Evolutionary conservation across 2,888 invertebrate species (phyloP).

Genomic region (Volucella inflata): DNA sequence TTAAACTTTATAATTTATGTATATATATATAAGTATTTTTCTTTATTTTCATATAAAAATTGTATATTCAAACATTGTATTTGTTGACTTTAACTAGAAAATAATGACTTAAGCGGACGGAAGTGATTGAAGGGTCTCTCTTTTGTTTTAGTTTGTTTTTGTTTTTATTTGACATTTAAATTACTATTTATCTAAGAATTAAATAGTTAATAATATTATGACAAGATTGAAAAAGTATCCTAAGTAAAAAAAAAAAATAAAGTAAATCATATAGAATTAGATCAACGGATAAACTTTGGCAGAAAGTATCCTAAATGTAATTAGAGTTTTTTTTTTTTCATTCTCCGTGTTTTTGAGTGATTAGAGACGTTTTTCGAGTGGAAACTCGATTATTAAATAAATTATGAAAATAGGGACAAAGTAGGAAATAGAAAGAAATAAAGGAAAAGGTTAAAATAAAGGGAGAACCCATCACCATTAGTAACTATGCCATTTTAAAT

Average conservation of each 20-base stretch:
- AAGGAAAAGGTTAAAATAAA: background rate
- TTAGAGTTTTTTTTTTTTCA: constrained; percentile 19
- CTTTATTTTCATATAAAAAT: constrained; percentile 24
- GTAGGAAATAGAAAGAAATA: constrained; percentile 13
- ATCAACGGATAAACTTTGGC: constrained; percentile 73
- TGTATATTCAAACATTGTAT: constrained; percentile 20
- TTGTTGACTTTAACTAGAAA: constrained; percentile 54
- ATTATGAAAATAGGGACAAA: constrained; percentile 10
- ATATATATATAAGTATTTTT: constrained; percentile 1
- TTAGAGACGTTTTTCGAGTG: constrained; percentile 10
- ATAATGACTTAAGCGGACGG: constrained; percentile 75
- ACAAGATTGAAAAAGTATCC: constrained; percentile 77
- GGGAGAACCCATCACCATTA: constrained; percentile 66
- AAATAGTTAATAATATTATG: constrained; percentile 77
- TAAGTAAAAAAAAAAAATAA: constrained; percentile 58
- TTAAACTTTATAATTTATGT: constrained; percentile 15
- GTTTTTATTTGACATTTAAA: constrained; percentile 41
- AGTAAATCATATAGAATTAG: constrained; percentile 54
- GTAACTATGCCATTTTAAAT: constrained; percentile 45
- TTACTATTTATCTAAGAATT: constrained; percentile 68
- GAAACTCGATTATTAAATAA: constrained; percentile 11
- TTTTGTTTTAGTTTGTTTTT: constrained; percentile 12
- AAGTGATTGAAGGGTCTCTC: constrained; percentile 68
- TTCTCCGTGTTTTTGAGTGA: constrained; percentile 25
- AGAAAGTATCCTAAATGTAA: constrained; percentile 72